phyloP scores from a whole-genome alignment of 1,140 invertebrate species.

The Hestina assimilis region DNA sequence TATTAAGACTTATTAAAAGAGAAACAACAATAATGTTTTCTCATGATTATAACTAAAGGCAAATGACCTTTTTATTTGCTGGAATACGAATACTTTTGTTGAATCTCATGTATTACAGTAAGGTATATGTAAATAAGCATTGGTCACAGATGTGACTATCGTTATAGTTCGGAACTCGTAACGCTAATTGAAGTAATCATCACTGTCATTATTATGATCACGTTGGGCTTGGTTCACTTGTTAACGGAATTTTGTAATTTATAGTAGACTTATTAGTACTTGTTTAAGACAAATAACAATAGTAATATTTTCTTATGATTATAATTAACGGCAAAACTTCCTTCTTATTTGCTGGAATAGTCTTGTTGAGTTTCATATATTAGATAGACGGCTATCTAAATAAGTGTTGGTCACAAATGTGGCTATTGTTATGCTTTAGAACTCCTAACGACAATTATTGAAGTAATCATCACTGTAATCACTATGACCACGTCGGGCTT shows the following conservation, averaged over 20 bases:
- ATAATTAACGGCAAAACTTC: no score
- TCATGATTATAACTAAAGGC: no score
- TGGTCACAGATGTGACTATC: constrained; percentile 49
- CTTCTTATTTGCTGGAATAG: constrained; percentile 1
- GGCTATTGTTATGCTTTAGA: constrained; percentile 51
- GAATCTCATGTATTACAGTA: background rate
- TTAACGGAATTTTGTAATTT: background rate
- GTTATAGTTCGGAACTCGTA: constrained; percentile 60
- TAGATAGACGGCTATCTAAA: background rate
- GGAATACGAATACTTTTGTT: background rate
- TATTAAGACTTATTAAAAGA: no score
- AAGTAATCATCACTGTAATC: constrained; percentile 53
- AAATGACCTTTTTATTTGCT: constrained; percentile 2
- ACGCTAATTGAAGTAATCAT: constrained; percentile 62
- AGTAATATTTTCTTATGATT: no score
- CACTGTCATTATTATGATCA: constrained; percentile 49
- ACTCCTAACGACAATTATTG: constrained; percentile 63
- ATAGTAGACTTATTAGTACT: no score
- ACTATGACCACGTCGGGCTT: constrained; percentile 43
- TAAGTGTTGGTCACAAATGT: constrained; percentile 43
- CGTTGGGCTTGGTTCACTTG: constrained; percentile 37
- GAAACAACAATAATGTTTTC: no score
- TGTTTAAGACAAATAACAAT: no score
- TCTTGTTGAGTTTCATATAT: background rate
- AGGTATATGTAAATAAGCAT: background rate